Base-by-base conservation (phyloP, 2,797 vertebrate species). In the Aphelocoma californica region DNA sequence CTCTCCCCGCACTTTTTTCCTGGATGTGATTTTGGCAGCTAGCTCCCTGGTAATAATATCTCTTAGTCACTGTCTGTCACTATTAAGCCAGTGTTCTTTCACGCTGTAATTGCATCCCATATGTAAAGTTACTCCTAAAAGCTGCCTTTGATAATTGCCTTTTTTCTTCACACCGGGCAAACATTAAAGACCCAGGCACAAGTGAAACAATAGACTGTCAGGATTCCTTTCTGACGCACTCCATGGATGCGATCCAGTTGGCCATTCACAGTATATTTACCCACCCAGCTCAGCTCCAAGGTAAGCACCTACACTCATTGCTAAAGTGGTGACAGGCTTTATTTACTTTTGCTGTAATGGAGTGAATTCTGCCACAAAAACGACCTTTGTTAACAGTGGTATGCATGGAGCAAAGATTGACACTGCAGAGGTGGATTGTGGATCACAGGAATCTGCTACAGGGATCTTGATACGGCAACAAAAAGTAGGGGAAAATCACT, bases 1-100 rank as follows among this genome's bases (percentile, higher is more conserved):
- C 10, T 20, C 15, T 23, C 15, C 24, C 8, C 1, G 2, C 8
- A 29, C 23, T 85, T 80, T 93, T 91, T 79, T 83, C 83, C 82
- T 96, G 72, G 80, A 78, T 88, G 56, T 60, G 80, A 86, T 90
- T 95, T 87, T 96, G 86, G 81, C 95, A 81, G 71, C 87, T 84
- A 69, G 40, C 57, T 95, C 77, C 71, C 61, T 70, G 36, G 89
- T 92, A 96, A 97, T 95, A 92, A 94, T 62, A 86, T 73, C 79
- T 94, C 88, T 88, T 93, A 95, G 91, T 96, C 94, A 91, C 73
- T 95, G 84, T 96, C 96, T 95, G 90, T 94, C 96, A 92, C 79
- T 91, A 78, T 92, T 86, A 82, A 92, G 83, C 82, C 91, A 86
- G 91, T 80, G 91, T 84, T 95, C 87, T 74, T 95, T 89, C 92